These are phyloP conservation scores for Antigone vipio DNA, from an alignment of 2,113 vertebrate genomes.

Conservation along the genomic window DNA sequence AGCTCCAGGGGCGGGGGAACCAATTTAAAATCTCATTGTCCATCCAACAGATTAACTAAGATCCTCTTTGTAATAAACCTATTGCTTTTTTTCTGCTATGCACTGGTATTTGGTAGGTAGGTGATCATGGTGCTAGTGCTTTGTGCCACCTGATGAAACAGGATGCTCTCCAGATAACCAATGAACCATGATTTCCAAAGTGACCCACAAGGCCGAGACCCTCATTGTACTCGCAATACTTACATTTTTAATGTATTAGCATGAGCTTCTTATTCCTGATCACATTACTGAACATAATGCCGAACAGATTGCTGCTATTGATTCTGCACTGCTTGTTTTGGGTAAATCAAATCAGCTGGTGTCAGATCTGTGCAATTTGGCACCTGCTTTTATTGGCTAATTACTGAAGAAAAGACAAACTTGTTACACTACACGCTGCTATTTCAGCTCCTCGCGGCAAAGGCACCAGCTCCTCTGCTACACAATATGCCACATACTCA, in stretches of 20 bases:
- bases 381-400: conserved; percentile 36
- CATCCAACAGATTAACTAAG: background rate
- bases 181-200: background rate
- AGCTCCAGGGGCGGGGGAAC: background rate
- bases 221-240: background rate
- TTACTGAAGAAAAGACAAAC: conserved; percentile 51
- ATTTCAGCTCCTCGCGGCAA: background rate
- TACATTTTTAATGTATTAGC: background rate
- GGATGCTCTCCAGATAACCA: background rate
- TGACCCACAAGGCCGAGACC: background rate
- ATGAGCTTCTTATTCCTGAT: conserved; percentile 3
- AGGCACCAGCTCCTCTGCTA: background rate
- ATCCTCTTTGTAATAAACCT: background rate
- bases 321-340: conserved; percentile 51
- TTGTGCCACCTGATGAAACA: background rate
- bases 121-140: background rate
- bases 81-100: background rate
- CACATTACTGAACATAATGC: conserved; percentile 32
- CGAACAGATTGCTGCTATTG: conserved; percentile 52
- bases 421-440: background rate
- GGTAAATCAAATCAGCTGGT: conserved; percentile 53
- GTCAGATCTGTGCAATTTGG: conserved; percentile 60
- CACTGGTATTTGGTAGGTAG: background rate
- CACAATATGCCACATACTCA: background rate
- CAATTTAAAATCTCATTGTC: background rate